Base-by-base conservation (phyloP, 2,797 vertebrate species). In the Leptodactylus fallax region DNA sequence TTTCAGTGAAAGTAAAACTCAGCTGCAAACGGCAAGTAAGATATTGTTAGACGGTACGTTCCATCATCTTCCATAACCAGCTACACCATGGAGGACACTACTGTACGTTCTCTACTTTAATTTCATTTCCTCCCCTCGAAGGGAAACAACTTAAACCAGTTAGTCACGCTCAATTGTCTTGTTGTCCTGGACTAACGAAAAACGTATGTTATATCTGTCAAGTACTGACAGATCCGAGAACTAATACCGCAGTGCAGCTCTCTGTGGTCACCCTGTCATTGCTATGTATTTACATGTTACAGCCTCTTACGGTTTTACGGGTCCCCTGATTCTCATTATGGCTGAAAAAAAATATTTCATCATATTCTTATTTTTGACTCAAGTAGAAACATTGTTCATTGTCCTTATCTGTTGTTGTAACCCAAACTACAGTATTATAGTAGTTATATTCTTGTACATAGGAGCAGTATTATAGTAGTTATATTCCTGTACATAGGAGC, bases 131-230 rank as follows among this genome's bases (percentile, higher is more conserved):
- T 67, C 23, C n/a, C 47, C 80, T 67, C 23, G 10, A 49, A 21
- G 36, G 8, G 21, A 63, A 81, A 81, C 79, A 47, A 45, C 56
- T 61, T 61, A 60, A 87, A 56, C 58, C 74, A 47, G 56, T 87
- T 60, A 21, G 81, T 79, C 53, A 36, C 10, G 51, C 81, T 83
- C 27, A 79, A 84, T 87, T 79, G 60, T 16, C 3, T 25, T 87
- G 87, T 55, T 81, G 87, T 87, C 74, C 56, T n/a, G 45, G 51
- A 47, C 27, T 83, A 83, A 87, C 27, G 19, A 83, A 72, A 47
- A 84, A 79, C 61, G 74, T 60, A 51, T 88, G 87, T 84, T 79
- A 27, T 81, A 82, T 87, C 86, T 82, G 79, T 82, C 86, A 79
- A 60, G 23, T 13, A 47, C 72, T 61, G 81, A 56, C 4, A 58